A percentile compares a stretch with the other conserved stretches of the same genome.
phyloP scores from a whole-genome alignment of 2,888 invertebrate genomes.

The Tyria jacobaeae region DNA sequence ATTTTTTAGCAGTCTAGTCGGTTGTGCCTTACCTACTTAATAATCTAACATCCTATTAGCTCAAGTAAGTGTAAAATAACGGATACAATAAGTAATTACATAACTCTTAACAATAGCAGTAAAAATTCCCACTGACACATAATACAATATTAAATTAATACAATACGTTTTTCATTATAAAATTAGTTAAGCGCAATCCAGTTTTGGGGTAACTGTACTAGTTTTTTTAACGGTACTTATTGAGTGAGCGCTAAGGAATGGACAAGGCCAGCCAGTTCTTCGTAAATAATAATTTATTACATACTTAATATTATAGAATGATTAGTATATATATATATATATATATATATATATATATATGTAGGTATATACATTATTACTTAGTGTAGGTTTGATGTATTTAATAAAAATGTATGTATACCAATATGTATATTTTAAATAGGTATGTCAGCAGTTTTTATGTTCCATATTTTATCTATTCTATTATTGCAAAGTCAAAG shows the following conservation, averaged over 20 bases:
- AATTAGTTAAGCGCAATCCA: conserved; percentile 57
- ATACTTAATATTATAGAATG: conserved; percentile 34
- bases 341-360: too few relatives aligned
- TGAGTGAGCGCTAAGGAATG: conserved; percentile 43
- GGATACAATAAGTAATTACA: conserved; percentile 8
- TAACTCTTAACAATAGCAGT: conserved; percentile 34
- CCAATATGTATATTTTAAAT: too few relatives aligned
- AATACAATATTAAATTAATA: conserved; percentile 56
- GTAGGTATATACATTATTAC: conserved; percentile 1
- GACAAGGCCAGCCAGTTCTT: conserved; percentile 41
- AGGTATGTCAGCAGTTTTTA: not conserved
- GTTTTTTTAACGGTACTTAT: conserved; percentile 46
- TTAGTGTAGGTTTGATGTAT: not conserved
- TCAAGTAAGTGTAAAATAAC: conserved; percentile 1
- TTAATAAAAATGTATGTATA: too few relatives aligned
- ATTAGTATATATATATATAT: conserved; percentile 22
- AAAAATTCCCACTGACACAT: conserved; percentile 59
- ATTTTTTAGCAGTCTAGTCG: not conserved
- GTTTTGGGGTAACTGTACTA: conserved; percentile 56
- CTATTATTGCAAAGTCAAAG: not conserved
- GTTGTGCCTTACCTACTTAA: not conserved
- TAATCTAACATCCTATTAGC: not conserved
- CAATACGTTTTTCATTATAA: conserved; percentile 64
- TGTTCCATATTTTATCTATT: not conserved
- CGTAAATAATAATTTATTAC: conserved; percentile 42